Base-by-base conservation (phyloP, 1,140 invertebrate species). In the Drosophila yakuba region DNA sequence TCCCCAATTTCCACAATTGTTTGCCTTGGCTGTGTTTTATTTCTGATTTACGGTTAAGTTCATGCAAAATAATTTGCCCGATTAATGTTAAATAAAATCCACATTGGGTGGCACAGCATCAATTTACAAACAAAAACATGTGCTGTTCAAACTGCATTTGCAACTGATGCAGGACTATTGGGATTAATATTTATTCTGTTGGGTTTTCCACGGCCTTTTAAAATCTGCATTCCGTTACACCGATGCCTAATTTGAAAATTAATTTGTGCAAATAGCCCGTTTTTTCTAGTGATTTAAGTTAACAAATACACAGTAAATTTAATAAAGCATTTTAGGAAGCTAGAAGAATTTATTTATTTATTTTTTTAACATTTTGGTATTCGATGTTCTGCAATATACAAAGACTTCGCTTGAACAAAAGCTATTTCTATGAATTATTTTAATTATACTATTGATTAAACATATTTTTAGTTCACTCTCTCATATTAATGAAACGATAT, bases 11-110 rank as follows among this genome's bases (percentile, higher is more conserved):
- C 25, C 25, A 4, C 25, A 25, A 4, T 4, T 64, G 44, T 68
- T 72, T 79, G 45, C 60, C 25, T 17, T 35, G 55, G 10, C 4
- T 23, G 20, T 74, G 38, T 50, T 67, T 59, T 52, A 51, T 36
- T 76, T 76, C 38, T 61, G 60, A 52, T 75, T 75, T 54, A 66
- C 35, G 48, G 44, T 59, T 41, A 67, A 41, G 28, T 41, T 32
- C 35, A 20, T 41, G 39, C 52, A 38, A 52, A 67, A 76, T 67
- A 58, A 76, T 76, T 75, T 66, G 23, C 12, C 11, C 48, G 55
- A 75, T 76, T 76, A 75, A 76, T 76, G 59, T 54, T 43, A 55
- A 76, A 76, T 52, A 67, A 67, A 59, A 55, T 25, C 7, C 8
- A 43, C 43, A 20, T 48, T 36, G 52, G n/a, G 38, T 44, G 51